Percentiles rank a stretch among this genome's conserved stretches.
Conservation (phyloP, 2,113 vertebrate species). For the Climacteris rufus region DNA sequence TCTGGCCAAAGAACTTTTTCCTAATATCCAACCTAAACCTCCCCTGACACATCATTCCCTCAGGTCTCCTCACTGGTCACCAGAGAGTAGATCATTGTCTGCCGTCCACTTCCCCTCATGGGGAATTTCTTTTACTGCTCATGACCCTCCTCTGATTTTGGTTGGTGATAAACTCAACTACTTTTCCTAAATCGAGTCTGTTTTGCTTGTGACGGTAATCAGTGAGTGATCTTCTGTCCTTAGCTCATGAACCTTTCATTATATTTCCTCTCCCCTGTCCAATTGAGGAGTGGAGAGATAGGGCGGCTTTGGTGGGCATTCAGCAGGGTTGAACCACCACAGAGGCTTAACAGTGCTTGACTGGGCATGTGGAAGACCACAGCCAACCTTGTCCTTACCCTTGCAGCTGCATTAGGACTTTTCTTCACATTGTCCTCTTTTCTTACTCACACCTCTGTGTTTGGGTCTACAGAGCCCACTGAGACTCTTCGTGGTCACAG, state of each 20-base stretch:
- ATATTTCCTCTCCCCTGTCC: neutral
- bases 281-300: neutral
- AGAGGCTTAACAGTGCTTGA: neutral
- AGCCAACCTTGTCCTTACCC: neutral
- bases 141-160: neutral
- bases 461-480: neutral
- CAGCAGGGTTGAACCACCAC: neutral
- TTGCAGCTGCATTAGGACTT: neutral
- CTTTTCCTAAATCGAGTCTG: neutral
- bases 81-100: neutral
- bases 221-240: neutral
- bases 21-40: neutral
- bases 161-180: neutral
- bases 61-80: fast-evolving
- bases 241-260: neutral
- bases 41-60: neutral
- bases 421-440: neutral
- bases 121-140: neutral
- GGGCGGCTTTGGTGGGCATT: neutral
- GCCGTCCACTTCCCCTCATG: neutral
- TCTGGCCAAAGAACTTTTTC: neutral
- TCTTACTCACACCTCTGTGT: neutral
- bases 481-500: neutral
- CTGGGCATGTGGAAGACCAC: fast-evolving
- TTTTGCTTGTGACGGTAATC: neutral